phyloP scores from a whole-genome alignment of 2,797 vertebrate species.

The Pelodytes ibericus region DNA sequence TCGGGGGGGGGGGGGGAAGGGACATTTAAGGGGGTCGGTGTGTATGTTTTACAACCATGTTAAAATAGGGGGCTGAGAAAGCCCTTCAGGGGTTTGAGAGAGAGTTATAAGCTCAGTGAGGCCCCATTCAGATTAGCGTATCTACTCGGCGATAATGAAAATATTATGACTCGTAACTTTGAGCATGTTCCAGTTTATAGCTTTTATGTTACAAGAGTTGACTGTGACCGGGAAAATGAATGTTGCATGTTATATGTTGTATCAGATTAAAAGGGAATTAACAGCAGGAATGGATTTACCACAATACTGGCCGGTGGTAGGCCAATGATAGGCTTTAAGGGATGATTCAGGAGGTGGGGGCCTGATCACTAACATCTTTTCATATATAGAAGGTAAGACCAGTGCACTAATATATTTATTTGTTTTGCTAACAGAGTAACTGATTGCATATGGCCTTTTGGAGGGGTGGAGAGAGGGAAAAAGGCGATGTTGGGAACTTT shows the following conservation, averaged over 20 bases:
- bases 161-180: neutral
- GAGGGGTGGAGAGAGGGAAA: too few species aligned
- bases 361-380: too few species aligned
- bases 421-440: too few species aligned
- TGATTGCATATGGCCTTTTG: too few species aligned
- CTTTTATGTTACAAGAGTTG: neutral
- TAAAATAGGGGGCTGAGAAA: neutral
- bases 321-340: too few species aligned
- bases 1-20: neutral
- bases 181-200: neutral
- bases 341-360: too few species aligned
- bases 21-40: neutral
- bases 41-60: neutral
- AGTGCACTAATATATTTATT: too few species aligned
- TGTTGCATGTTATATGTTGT: neutral
- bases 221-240: neutral
- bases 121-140: neutral
- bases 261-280: neutral
- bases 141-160: neutral
- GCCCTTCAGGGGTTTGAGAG: neutral
- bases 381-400: too few species aligned
- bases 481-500: too few species aligned
- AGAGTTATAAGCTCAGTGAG: neutral
- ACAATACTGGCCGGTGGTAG: too few species aligned
- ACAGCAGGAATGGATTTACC: neutral